Evolutionary conservation across 2,888 invertebrate genomes (phyloP).

Genomic region (Cylindroiulus punctatus): DNA sequence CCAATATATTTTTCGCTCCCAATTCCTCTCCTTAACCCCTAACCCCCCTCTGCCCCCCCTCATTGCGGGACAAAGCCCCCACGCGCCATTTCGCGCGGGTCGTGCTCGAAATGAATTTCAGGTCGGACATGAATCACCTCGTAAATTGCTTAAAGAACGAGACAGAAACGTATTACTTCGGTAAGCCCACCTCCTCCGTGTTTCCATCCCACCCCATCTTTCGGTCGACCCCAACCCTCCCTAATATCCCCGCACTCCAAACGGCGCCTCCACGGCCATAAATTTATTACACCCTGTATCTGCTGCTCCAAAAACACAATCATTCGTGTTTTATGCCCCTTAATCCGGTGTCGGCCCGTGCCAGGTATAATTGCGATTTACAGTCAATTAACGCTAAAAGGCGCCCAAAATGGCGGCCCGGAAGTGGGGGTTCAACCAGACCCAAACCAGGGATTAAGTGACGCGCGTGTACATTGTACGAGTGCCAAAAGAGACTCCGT

Average conservation of each 20-base stretch:
- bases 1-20: slow-evolving; percentile 1
- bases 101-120: slow-evolving; percentile 33
- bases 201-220: not conserved
- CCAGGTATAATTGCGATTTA: slow-evolving; percentile 45
- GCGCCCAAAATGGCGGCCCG: not conserved
- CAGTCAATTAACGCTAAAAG: slow-evolving; percentile 35
- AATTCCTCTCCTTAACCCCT: not conserved
- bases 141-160: slow-evolving; percentile 43
- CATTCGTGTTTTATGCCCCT: slow-evolving; percentile 34
- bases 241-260: not conserved
- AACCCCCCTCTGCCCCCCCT: not conserved
- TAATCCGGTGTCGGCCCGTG: not conserved
- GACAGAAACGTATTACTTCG: slow-evolving; percentile 33
- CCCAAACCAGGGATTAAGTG: no score
- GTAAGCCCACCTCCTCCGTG: not conserved
- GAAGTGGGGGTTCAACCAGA: no score
- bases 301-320: slow-evolving; percentile 18
- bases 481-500: no score
- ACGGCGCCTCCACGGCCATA: not conserved
- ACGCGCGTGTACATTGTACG: no score
- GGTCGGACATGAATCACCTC: slow-evolving; percentile 43
- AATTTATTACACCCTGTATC: slow-evolving; percentile 43
- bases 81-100: not conserved
- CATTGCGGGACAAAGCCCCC: slow-evolving; percentile 2
- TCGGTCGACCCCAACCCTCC: not conserved